Base-by-base conservation (phyloP, 2,888 invertebrate genomes). In the Allacma fusca region DNA sequence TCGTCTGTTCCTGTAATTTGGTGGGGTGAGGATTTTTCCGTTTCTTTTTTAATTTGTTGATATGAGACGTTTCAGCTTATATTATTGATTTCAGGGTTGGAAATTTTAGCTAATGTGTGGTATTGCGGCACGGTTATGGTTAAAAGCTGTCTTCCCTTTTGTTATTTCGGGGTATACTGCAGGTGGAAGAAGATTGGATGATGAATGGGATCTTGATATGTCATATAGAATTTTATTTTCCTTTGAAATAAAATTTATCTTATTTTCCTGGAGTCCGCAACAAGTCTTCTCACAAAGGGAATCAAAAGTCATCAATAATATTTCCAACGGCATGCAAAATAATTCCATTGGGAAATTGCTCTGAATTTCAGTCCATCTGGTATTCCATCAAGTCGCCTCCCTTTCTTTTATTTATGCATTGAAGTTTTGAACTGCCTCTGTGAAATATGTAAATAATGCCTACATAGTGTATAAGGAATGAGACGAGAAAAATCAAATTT, bases 271-370 rank as follows among this genome's bases (percentile, higher is more conserved):
- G 4, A 24, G 62, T 62, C 62, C 24, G 21, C 62, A 23, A 23
- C 62, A 62, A 62, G 62, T 62, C 13, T 26, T 62, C 19, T 50
- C 50, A 19, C 50, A 62, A 62, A 24, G 23, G 24, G 62, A 62
- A 62, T 62, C 62, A 62, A 21, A 44, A 70, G 43, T 70, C 43
- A 70, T 70, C 70, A 44, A 70, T 70, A 70, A 44, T 70, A 70
- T 70, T 70, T 70, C n/a, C 23, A 43, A 44, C 16, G 19, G 23
- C 70, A 40, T 70, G 44, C 43, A 70, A 70, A 40, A 70, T 44
- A 70, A 70, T 70, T 70, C 70, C 43, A n/a, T n/a, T 21, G 70
- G 70, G 70, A 70, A 70, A 70, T 34, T 44, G 62, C 62, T 62
- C 26, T 12, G 24, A 62, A 62, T 62, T 62, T 26, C 62, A 62